Base-by-base conservation (phyloP, 2,113 vertebrate genomes). In the Leptobrachium leishanense region DNA sequence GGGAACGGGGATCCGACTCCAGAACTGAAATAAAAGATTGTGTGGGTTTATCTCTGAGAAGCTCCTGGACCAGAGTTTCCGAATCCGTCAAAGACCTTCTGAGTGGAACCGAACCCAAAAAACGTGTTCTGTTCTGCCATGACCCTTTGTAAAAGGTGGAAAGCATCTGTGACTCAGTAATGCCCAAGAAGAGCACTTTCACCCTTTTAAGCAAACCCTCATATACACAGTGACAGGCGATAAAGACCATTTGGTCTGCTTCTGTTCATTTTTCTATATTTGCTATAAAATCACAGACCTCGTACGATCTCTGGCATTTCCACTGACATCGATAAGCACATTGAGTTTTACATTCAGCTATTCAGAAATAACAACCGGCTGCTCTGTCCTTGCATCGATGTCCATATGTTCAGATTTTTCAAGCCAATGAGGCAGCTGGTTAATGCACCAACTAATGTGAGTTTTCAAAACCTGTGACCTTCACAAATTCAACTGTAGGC, bases 301-400 rank as follows among this genome's bases (percentile, higher is more conserved):
- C 42, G 63, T 39, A 44, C 65, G 77, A 79, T 73, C 70, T n/a
- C 40, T 79, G 77, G 41, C 63, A 79, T 79, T 79, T 67, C 40
- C 46, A 63, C 39, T 5, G 11, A 70, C 44, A n/a, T 59, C 65
- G 41, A 31, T 54, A 72, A 64, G 9, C 46, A 64, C 44, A 2
- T 10, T 69, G 8, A 69, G 8, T 39, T 69, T 12, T 69, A 39
- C 53, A 68, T 39, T 68, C 39, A 20, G 55, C 12, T 5, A 40
- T 65, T 65, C 6, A 43, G 11, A 43, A 59, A 15, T 59, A 59
- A 50, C 8, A 50, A 8, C 4, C 4, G 4, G 8, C 8, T 50
- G 8, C 8, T 50, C 4, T 50, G 4, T 4, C 46, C 8, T 8
- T 50, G 4, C 46, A 5, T 4, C 8, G 4, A 8, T 50, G 46